Evolutionary conservation across 2,888 invertebrate genomes (phyloP), one percentile per base, ranked within the genome.

Genomic region (Vandiemenella viatica): DNA sequence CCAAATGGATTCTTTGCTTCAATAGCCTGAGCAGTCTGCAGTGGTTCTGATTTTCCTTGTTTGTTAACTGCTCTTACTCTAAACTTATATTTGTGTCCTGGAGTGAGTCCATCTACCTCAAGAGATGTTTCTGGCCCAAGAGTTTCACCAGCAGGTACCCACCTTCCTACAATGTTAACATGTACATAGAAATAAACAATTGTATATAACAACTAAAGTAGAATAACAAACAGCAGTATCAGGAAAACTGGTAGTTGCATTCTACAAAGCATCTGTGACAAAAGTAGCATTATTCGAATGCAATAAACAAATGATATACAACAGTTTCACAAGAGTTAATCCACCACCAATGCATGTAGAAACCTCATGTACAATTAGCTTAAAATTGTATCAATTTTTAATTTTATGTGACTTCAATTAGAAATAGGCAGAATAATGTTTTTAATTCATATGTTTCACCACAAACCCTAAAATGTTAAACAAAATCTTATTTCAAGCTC

Each of bases 1-100:
- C 83, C 90, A 69, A 86, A 98, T 43, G 97, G 97, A 81, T 98
- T 97, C 70, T 96, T 97, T 43, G 97, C 97, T 65, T 89, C 84
- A 47, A 86, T 86, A 1, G 86, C 75, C 65, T 88, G 83, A 3
- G 82, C 76, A 1, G 91, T 85, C 1, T 88, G 85, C 18, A 96
- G 73, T 1, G 97, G 97, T 61, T 96, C 96, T 8, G 97, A 95
- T 64, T 83, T 83, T 51, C 98, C 98, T 74, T 95, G 95, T 64
- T 90, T 86, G 65, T 98, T 98, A 48, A 92, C 91, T 20, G 96
- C 96, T 50, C 88, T 79, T 0, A 98, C 96, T 49, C 97, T 74
- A 76, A 97, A 98, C 71, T 96, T 95, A 71, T 97, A 98, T 65
- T 91, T 92, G 62, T 95, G 92, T 56, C 91, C 92, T 1, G 93